Evolutionary conservation across 2,113 vertebrate species (phyloP).

Genomic region (Daboia siamensis): DNA sequence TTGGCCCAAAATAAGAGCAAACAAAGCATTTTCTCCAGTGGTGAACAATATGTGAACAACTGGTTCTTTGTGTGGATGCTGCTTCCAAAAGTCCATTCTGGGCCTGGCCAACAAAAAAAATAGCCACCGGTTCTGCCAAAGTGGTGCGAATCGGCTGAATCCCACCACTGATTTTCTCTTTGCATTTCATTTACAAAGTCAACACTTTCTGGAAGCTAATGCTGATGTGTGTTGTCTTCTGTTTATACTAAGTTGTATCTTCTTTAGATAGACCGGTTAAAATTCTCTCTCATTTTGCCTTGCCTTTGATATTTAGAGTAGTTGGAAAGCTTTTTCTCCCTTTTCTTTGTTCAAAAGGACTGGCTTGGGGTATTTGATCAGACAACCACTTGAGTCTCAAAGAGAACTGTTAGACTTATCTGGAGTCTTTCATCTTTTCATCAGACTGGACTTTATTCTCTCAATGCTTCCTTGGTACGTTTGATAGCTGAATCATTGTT

Average conservation of each 20-base stretch:
- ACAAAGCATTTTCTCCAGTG: not conserved
- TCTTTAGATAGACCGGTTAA: constrained; percentile 39
- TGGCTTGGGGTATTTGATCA: constrained; percentile 37
- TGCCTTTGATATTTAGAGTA: constrained; percentile 40
- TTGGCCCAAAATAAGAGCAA: not conserved
- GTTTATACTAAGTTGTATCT: not conserved
- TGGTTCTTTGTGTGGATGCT: too few species aligned
- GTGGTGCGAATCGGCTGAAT: too few species aligned
- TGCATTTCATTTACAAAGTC: not conserved
- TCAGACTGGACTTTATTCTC: constrained; percentile 13
- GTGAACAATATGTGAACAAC: too few species aligned
- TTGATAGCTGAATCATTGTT: constrained; percentile 3
- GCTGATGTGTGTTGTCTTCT: not conserved
- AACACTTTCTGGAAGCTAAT: not conserved
- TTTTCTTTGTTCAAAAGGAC: not conserved
- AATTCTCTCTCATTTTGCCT: constrained; percentile 6
- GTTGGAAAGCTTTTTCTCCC: constrained; percentile 2
- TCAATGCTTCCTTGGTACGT: constrained; percentile 3
- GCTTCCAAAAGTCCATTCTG: too few species aligned
- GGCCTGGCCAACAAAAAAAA: too few species aligned
- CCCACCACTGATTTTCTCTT: not conserved
- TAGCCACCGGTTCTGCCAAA: too few species aligned
- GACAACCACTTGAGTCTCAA: constrained; percentile 37
- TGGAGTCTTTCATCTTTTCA: constrained; percentile 53
- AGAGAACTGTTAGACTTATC: constrained; percentile 28